phyloP scores from a whole-genome alignment of 2,888 invertebrate genomes.

The Alentia gelatinosa region DNA sequence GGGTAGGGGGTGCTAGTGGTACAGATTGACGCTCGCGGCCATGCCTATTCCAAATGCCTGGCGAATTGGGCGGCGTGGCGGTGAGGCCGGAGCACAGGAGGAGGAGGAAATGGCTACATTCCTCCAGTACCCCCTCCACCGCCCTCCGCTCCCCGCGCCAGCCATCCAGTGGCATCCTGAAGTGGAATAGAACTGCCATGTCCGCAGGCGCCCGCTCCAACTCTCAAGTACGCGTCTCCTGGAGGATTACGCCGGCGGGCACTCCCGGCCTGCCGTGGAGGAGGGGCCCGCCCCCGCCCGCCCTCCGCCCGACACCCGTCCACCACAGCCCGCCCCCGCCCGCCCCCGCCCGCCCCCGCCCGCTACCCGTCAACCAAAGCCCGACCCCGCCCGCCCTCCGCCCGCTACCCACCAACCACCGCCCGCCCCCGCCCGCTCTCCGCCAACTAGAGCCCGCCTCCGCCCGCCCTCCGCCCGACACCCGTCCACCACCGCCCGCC shows the following conservation, averaged over 20 bases:
- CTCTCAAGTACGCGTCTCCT: constrained; percentile 34
- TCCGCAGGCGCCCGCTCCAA: constrained; percentile 11
- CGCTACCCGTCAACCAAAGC: no score
- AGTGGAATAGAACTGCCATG: constrained; percentile 18
- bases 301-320: neutral
- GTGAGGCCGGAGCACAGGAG: no score
- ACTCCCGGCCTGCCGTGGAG: neutral
- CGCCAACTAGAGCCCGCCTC: neutral
- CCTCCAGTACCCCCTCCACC: neutral
- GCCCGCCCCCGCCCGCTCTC: no score
- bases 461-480: neutral
- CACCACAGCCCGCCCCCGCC: neutral
- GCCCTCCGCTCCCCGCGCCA: neutral
- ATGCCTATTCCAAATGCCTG: neutral
- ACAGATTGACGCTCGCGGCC: neutral
- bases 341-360: no score
- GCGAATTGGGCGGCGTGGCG: neutral
- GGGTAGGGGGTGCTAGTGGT: neutral
- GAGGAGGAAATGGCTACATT: constrained; percentile 42
- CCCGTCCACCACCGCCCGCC: neutral
- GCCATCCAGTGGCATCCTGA: neutral
- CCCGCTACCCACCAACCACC: neutral
- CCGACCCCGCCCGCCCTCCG: no score
- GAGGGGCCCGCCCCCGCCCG: neutral
- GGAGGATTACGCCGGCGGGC: constrained; percentile 6